phyloP scores from a whole-genome alignment of 2,113 vertebrate genomes.

The Pangasianodon hypophthalmus region DNA sequence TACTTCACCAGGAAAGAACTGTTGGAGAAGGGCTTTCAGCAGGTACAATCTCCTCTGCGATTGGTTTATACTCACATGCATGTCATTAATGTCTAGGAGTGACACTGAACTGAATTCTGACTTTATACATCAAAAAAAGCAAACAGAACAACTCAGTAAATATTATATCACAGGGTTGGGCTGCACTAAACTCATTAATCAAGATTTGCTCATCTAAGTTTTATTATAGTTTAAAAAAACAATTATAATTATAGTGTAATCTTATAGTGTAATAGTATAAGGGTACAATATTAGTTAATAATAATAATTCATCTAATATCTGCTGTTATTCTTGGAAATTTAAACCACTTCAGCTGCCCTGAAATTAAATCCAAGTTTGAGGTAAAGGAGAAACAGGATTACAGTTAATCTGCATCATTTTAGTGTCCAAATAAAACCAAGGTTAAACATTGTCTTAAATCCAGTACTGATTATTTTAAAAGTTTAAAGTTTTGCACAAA shows the following conservation, averaged over 20 bases:
- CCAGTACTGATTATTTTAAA: background rate
- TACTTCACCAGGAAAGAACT: conserved; percentile 82
- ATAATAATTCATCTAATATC: too few species aligned
- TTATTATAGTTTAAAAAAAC: too few species aligned
- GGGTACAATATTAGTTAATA: too few species aligned
- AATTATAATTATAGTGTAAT: too few species aligned
- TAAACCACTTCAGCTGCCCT: too few species aligned
- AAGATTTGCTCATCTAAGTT: too few species aligned
- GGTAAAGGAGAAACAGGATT: too few species aligned
- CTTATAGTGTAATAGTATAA: too few species aligned
- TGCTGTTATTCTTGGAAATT: too few species aligned
- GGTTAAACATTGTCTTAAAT: background rate
- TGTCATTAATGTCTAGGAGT: background rate
- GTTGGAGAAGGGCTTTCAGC: conserved; percentile 72
- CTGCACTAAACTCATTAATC: background rate
- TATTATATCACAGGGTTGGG: background rate
- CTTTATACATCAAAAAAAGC: background rate
- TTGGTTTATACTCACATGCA: background rate
- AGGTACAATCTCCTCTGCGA: conserved; percentile 71
- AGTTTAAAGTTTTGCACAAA: background rate
- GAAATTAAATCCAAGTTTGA: too few species aligned
- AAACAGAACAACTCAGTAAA: too few species aligned
- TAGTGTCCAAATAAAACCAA: background rate
- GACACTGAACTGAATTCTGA: background rate
- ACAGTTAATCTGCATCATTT: too few species aligned